phyloP scores from a whole-genome alignment of 1,140 invertebrate genomes.

The Hestina assimilis region DNA sequence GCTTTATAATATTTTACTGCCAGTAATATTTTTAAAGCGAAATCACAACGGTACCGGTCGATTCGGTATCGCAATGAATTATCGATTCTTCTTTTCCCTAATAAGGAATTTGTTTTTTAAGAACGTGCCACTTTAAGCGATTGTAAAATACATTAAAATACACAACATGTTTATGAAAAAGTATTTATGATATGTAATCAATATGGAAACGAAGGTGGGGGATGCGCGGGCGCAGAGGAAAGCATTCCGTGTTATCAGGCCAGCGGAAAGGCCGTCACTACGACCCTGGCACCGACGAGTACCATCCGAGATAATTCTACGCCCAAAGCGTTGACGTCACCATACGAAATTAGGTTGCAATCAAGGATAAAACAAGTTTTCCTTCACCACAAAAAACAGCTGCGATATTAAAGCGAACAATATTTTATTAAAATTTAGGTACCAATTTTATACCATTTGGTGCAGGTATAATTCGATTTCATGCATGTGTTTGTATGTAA shows the following conservation, averaged over 20 bases:
- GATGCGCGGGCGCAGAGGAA: slow-evolving; percentile 27
- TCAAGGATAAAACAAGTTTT: slow-evolving; percentile 36
- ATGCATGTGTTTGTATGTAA: no score
- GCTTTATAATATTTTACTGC: slow-evolving; percentile 53
- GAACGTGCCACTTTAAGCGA: neutral
- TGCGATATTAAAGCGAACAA: neutral
- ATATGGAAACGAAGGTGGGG: neutral
- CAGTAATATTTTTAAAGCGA: slow-evolving; percentile 45
- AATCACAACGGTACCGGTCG: slow-evolving; percentile 31
- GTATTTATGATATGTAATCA: neutral
- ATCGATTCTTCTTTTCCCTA: neutral
- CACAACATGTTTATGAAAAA: no score
- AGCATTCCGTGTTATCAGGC: slow-evolving; percentile 47
- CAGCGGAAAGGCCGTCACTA: slow-evolving; percentile 39
- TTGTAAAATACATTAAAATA: no score
- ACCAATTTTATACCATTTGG: neutral
- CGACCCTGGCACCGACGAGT: slow-evolving; percentile 57
- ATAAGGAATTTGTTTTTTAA: neutral
- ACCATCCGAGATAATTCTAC: slow-evolving; percentile 51
- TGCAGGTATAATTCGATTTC: no score
- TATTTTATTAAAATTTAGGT: neutral
- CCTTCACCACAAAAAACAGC: slow-evolving; percentile 4
- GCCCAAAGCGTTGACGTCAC: slow-evolving; percentile 37
- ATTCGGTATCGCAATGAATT: slow-evolving; percentile 4
- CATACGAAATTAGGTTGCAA: slow-evolving; percentile 25